These are phyloP conservation scores for Serilophus lunatus DNA, from an alignment of 2,113 vertebrate genomes.

Conservation along the genomic window DNA sequence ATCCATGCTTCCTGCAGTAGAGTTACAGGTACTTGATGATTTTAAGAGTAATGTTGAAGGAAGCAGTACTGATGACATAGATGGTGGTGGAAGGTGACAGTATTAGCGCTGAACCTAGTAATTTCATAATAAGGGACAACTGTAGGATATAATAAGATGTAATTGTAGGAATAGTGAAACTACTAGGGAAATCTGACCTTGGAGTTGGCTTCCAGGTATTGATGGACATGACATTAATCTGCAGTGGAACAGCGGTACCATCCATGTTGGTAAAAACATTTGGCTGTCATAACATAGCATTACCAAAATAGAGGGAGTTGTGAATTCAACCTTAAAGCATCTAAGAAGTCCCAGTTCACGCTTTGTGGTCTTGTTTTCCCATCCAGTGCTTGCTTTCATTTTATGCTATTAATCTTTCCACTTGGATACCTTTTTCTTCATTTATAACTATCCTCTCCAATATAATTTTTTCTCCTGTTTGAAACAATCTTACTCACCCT, in stretches of 20 bases:
- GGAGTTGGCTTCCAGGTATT: neutral
- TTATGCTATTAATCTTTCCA: neutral
- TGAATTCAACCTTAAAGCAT: neutral
- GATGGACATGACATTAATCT: neutral
- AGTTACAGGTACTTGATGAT: neutral
- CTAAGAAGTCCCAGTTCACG: neutral
- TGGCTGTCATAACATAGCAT: neutral
- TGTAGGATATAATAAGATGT: no score
- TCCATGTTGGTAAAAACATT: accelerated
- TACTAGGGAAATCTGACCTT: neutral
- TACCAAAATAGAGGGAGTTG: neutral
- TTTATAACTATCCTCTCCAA: neutral
- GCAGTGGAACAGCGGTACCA: neutral
- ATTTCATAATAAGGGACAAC: neutral
- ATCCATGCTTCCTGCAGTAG: neutral
- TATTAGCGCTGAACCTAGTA: neutral
- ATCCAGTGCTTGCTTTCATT: neutral
- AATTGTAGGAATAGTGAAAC: neutral
- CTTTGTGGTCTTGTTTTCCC: neutral
- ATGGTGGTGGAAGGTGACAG: neutral
- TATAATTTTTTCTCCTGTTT: neutral
- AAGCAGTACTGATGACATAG: neutral
- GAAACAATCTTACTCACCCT: neutral
- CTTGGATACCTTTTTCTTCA: neutral
- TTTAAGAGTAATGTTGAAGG: neutral